Percentiles rank a stretch among this genome's conserved stretches.
Evolutionary conservation across 2,797 vertebrate genomes (phyloP).

Genomic region (Coracias cyanogaster): DNA sequence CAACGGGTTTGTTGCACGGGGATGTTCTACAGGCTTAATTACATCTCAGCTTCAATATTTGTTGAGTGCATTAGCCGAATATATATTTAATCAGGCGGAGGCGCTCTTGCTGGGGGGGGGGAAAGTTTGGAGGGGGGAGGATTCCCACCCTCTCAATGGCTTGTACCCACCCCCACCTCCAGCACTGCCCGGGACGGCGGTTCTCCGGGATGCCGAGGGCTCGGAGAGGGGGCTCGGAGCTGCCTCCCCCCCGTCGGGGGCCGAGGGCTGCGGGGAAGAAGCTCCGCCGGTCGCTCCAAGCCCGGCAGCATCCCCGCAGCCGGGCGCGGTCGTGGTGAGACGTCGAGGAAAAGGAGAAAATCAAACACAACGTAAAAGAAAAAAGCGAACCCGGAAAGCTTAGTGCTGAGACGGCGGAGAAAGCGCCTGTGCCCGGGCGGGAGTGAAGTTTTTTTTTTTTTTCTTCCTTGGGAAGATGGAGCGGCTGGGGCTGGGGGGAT

Average conservation of each 20-base stretch:
- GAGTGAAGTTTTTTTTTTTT: neutral
- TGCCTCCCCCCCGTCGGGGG: neutral
- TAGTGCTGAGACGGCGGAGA: neutral
- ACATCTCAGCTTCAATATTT: conserved; percentile 18
- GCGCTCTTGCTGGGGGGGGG: neutral
- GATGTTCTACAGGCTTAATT: conserved; percentile 10
- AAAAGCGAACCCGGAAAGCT: neutral
- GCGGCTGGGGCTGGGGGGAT: neutral
- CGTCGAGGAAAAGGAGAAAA: neutral
- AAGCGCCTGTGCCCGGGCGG: neutral
- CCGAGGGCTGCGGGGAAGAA: neutral
- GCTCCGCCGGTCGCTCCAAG: neutral
- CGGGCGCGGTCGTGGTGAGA: neutral
- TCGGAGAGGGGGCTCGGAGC: neutral
- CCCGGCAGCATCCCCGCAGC: neutral
- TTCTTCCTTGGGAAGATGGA: neutral
- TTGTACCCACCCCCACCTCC: neutral
- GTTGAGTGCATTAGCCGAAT: neutral
- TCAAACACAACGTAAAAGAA: neutral
- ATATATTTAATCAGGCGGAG: conserved; percentile 30
- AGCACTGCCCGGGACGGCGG: neutral
- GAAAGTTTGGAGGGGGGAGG: neutral
- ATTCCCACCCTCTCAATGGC: neutral
- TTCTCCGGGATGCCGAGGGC: neutral
- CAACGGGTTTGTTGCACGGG: neutral